Evolutionary conservation across 2,888 invertebrate species (phyloP).

Genomic region (Strigamia crassipes): DNA sequence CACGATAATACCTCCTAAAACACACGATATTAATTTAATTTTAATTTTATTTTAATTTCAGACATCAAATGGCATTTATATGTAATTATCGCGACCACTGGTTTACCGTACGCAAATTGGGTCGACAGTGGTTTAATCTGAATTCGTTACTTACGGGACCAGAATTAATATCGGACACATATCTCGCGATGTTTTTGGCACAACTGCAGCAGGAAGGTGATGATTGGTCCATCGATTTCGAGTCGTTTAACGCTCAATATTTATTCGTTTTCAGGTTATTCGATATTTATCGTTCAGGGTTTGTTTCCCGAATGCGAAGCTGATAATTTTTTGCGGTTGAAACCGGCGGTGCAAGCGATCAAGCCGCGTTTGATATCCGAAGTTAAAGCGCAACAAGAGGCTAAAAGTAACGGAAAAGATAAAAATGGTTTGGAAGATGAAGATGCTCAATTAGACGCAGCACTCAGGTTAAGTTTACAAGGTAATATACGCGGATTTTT

Average conservation of each 20-base stretch:
- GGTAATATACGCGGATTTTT: no score
- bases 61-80: conserved; percentile 72
- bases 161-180: conserved; percentile 74
- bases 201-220: conserved; percentile 71
- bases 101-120: conserved; percentile 74
- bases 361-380: conserved; percentile 57
- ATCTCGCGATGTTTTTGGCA: conserved; percentile 71
- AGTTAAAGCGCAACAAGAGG: conserved; percentile 20
- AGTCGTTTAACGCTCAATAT: no score
- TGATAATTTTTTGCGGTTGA: conserved; percentile 65
- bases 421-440: conserved; percentile 54
- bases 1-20: no score
- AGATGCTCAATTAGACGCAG: conserved; percentile 56
- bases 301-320: conserved; percentile 71
- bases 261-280: conserved; percentile 64
- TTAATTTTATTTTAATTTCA: conserved; percentile 55
- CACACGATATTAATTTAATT: no score
- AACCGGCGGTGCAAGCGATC: conserved; percentile 61
- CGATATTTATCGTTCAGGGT: conserved; percentile 76
- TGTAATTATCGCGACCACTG: conserved; percentile 80
- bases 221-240: no score
- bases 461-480: conserved; percentile 55
- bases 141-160: conserved; percentile 74
- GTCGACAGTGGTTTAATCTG: conserved; percentile 77
- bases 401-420: conserved; percentile 58